These are phyloP conservation scores for Zootoca vivipara DNA, from an alignment of 2,113 vertebrate species.

Conservation along the genomic window DNA sequence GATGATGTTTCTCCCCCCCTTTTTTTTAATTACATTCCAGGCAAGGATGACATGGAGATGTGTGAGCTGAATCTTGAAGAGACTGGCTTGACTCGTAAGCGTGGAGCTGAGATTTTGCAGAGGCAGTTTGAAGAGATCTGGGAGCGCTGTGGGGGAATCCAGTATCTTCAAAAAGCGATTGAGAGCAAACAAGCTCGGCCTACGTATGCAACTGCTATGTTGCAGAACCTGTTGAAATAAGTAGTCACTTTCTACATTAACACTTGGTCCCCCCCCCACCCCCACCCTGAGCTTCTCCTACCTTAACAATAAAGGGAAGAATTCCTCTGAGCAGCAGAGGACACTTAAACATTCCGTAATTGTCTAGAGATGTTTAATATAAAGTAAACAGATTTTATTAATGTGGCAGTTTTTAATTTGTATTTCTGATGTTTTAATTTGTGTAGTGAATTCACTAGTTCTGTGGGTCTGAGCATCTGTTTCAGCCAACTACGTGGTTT, in stretches of 20 bases:
- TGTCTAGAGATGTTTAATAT: constrained; percentile 71
- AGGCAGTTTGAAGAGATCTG: constrained; percentile 97
- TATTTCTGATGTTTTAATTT: constrained; percentile 67
- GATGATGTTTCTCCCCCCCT: background rate
- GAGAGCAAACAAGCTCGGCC: constrained; percentile 92
- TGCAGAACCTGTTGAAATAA: constrained; percentile 89
- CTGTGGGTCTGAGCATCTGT: constrained; percentile 48
- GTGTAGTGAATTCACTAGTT: constrained; percentile 64
- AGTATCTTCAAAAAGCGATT: constrained; percentile 92
- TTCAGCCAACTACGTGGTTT: constrained; percentile 55
- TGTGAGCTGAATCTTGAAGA: constrained; percentile 97
- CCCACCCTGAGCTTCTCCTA: constrained; percentile 12
- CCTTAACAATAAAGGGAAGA: constrained; percentile 69
- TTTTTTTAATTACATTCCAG: constrained; percentile 62
- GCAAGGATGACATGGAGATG: constrained; percentile 99
- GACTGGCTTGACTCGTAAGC: constrained; percentile 93
- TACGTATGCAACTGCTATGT: constrained; percentile 95
- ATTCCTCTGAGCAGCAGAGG: constrained; percentile 59
- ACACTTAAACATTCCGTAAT: constrained; percentile 53
- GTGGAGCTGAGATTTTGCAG: constrained; percentile 93
- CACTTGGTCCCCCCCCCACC: rapidly evolving
- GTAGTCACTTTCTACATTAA: background rate
- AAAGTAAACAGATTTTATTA: constrained; percentile 77
- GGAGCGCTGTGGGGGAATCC: constrained; percentile 94
- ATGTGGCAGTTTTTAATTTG: constrained; percentile 72